Percentiles rank a stretch among this genome's conserved stretches.
Conservation (phyloP, 2,797 vertebrate species). For the Bufotes viridis region DNA sequence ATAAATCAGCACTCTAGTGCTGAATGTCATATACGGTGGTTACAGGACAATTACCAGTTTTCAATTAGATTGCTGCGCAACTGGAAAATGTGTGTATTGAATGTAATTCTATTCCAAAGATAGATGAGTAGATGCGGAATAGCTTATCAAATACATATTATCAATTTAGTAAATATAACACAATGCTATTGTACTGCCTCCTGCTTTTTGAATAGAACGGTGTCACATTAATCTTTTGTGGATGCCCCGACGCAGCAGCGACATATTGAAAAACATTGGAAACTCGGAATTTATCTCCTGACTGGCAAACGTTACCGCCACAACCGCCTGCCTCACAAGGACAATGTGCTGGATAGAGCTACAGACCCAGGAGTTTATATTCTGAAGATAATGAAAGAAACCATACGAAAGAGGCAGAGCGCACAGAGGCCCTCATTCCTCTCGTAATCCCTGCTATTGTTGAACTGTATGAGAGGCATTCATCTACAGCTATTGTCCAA, state of each 20-base stretch:
- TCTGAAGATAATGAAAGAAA: slow-evolving; percentile 13
- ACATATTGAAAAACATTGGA: slow-evolving; percentile 2
- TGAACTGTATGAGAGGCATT: not conserved
- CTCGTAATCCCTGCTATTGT: slow-evolving; percentile 5
- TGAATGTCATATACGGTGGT: too few species aligned
- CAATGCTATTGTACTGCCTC: not conserved
- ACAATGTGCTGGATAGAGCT: not conserved
- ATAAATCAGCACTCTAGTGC: too few species aligned
- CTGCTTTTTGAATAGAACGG: not conserved
- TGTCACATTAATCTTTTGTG: slow-evolving; percentile 7
- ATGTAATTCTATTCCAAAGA: not conserved
- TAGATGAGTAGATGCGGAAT: not conserved
- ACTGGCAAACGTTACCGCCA: not conserved
- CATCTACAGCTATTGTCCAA: slow-evolving; percentile 15
- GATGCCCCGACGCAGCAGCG: not conserved
- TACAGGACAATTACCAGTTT: too few species aligned
- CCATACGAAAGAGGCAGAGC: not conserved
- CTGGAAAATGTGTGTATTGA: not conserved
- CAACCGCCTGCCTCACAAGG: not conserved
- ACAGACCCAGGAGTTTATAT: slow-evolving; percentile 17
- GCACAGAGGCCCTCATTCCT: slow-evolving; percentile 9
- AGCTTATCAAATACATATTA: not conserved
- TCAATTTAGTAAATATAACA: not conserved
- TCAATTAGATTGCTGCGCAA: not conserved
- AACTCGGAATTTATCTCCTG: slow-evolving; percentile 4